Percentiles rank a stretch among this genome's conserved stretches.
phyloP scores from a whole-genome alignment of 2,888 invertebrate species.

The Germaria angustata region DNA sequence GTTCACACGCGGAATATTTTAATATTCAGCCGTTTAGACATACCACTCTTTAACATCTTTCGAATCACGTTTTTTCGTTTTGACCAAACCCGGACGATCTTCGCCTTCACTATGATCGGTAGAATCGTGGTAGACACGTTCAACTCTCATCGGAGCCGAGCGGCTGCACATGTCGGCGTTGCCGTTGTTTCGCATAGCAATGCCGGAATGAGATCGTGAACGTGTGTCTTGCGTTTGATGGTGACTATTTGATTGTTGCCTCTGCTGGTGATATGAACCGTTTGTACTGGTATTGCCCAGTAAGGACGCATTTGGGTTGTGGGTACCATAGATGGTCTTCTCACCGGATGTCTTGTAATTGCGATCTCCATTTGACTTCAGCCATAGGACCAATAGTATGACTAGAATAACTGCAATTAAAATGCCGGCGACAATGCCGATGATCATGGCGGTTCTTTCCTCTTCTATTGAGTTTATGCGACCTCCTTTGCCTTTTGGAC shows the following conservation, averaged over 20 bases:
- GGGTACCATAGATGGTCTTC: conserved; percentile 84
- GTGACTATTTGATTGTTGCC: conserved; percentile 72
- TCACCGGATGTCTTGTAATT: conserved; percentile 96
- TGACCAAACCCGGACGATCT: conserved; percentile 80
- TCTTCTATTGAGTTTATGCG: conserved; percentile 86
- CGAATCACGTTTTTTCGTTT: conserved; percentile 86
- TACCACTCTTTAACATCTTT: conserved; percentile 98
- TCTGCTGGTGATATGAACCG: conserved; percentile 80
- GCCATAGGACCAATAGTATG: conserved; percentile 93
- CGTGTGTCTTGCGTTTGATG: conserved; percentile 74
- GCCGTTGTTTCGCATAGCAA: conserved; percentile 69
- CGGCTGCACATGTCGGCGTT: conserved; percentile 64
- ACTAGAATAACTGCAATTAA: conserved; percentile 94
- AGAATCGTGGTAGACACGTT: conserved; percentile 69
- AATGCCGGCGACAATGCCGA: conserved; percentile 94
- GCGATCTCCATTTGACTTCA: conserved; percentile 91
- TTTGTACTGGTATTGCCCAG: conserved; percentile 84
- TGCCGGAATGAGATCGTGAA: conserved; percentile 73
- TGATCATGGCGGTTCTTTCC: conserved; percentile 88
- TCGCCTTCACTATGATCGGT: conserved; percentile 78
- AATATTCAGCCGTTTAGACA: conserved; percentile 83
- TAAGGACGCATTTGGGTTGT: conserved; percentile 89
- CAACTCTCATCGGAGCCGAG: conserved; percentile 59
- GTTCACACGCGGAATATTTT: conserved; percentile 4
- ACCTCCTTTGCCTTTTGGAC: conserved; percentile 79